These are phyloP conservation scores for Nasonovia ribisnigri DNA, from an alignment of 2,888 invertebrate genomes.

Conservation along the genomic window DNA sequence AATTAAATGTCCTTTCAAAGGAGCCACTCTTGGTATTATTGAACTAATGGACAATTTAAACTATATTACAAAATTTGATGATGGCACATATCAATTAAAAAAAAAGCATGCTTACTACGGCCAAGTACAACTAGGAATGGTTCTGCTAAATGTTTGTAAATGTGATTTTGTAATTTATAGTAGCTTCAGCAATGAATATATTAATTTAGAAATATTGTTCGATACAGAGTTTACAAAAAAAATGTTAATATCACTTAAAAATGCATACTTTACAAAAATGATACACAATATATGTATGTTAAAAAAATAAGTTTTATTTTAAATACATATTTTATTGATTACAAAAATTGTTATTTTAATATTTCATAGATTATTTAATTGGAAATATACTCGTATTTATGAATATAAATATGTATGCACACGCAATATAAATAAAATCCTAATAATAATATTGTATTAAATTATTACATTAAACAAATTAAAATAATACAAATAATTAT, in stretches of 20 bases:
- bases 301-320: background rate
- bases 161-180: constrained; percentile 20
- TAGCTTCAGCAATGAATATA: background rate
- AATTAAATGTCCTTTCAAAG: constrained; percentile 24
- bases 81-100: constrained; percentile 13
- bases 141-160: background rate
- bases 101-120: background rate
- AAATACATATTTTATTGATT: too few relatives aligned
- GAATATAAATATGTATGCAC: too few relatives aligned
- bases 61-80: background rate
- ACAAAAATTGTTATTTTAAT: too few relatives aligned
- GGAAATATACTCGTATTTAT: too few relatives aligned
- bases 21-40: background rate
- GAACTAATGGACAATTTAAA: background rate
- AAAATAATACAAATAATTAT: background rate
- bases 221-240: constrained; percentile 5
- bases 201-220: background rate
- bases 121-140: constrained; percentile 25
- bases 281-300: constrained; percentile 4
- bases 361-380: too few relatives aligned
- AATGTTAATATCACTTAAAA: background rate
- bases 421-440: too few relatives aligned
- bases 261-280: constrained; percentile 20
- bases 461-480: background rate
- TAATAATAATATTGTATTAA: background rate